Percentiles rank a stretch among this genome's conserved stretches.
phyloP scores from a whole-genome alignment of 2,113 vertebrate genomes.

The Gnathonemus longibarbis region DNA sequence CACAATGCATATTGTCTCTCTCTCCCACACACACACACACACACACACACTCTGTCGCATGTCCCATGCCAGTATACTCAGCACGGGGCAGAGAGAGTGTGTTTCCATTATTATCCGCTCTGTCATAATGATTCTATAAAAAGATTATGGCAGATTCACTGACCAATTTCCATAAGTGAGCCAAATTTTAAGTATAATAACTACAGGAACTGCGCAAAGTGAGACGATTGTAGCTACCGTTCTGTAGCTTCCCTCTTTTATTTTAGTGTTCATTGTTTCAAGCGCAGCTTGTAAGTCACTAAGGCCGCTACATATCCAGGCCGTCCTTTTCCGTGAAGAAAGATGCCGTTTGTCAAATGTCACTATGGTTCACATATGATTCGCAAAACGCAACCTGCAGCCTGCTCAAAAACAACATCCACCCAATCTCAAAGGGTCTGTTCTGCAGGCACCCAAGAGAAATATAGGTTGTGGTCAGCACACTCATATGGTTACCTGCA shows the following conservation, averaged over 20 bases:
- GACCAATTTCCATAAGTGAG: neutral
- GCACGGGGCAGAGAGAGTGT: slow-evolving; percentile 44
- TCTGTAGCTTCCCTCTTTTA: neutral
- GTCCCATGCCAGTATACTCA: slow-evolving; percentile 50
- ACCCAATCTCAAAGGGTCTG: slow-evolving; percentile 40
- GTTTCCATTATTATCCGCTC: slow-evolving; percentile 55
- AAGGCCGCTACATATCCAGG: neutral
- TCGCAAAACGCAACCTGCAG: slow-evolving; percentile 39
- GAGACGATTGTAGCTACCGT: neutral
- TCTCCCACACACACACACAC: neutral
- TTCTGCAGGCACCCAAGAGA: slow-evolving; percentile 45
- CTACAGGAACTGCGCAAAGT: neutral
- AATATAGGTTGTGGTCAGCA: slow-evolving; percentile 48
- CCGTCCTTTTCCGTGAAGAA: neutral
- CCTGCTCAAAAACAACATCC: slow-evolving; percentile 45
- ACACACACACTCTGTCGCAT: slow-evolving; percentile 20
- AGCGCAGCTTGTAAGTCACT: neutral
- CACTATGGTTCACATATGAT: neutral
- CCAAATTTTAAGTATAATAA: neutral
- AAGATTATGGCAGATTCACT: slow-evolving; percentile 45
- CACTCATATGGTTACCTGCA: slow-evolving; percentile 51
- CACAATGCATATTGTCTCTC: neutral
- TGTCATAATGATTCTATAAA: slow-evolving; percentile 65
- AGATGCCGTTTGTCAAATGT: neutral
- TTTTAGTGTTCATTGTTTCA: neutral